These are phyloP conservation scores for Agriopis leucophaearia DNA, from an alignment of 2,888 invertebrate genomes.

Conservation along the genomic window DNA sequence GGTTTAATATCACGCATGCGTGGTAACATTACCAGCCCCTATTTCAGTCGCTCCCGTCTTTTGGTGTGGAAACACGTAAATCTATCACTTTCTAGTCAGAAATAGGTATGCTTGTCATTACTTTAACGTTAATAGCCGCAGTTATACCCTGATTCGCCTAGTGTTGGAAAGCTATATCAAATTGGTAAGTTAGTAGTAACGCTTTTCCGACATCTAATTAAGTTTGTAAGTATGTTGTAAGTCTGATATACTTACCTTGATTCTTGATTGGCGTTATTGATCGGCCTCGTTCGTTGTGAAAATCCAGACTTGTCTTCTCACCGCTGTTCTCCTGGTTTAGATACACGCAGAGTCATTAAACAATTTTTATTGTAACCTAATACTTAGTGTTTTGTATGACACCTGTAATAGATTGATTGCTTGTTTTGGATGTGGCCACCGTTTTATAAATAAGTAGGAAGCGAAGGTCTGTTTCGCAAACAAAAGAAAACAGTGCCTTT, in stretches of 20 bases:
- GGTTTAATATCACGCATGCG: conserved; percentile 36
- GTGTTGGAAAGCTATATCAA: conserved; percentile 15
- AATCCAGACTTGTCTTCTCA: conserved; percentile 5
- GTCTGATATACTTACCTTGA: neutral
- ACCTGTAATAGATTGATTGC: too few relatives aligned
- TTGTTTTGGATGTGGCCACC: neutral
- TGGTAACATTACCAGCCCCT: conserved; percentile 37
- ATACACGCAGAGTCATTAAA: too few relatives aligned
- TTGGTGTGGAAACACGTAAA: conserved; percentile 40
- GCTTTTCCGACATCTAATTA: neutral
- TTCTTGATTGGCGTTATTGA: conserved; percentile 25
- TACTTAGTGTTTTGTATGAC: too few relatives aligned
- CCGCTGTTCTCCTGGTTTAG: neutral
- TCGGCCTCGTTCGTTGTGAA: conserved; percentile 7
- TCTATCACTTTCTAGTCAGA: neutral
- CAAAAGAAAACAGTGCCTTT: neutral
- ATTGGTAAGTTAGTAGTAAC: conserved; percentile 14
- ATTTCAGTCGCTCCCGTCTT: conserved; percentile 58
- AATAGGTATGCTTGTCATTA: neutral
- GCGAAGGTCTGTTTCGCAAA: neutral
- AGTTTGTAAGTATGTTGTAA: neutral
- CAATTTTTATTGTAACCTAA: neutral
- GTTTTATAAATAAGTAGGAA: neutral
- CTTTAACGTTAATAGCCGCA: too few relatives aligned
- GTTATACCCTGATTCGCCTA: neutral